Evolutionary conservation across 1,140 invertebrate genomes (phyloP).

Genomic region (Drosophila pseudoananassae): DNA sequence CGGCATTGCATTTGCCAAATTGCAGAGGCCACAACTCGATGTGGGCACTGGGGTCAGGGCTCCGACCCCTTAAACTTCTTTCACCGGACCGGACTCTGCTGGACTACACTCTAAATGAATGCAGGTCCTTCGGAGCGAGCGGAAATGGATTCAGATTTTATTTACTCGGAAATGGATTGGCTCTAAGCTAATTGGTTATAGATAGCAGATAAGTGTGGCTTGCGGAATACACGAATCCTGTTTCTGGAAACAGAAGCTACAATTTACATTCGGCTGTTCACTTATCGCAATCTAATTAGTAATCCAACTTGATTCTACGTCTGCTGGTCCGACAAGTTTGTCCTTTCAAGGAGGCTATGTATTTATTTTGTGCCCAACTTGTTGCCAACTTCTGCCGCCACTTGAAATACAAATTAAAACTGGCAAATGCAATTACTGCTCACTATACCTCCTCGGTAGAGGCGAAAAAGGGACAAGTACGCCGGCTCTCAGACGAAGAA

Average conservation of each 20-base stretch:
- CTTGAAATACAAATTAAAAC: slow-evolving; percentile 73
- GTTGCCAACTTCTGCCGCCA: slow-evolving; percentile 59
- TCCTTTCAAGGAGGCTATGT: slow-evolving; percentile 21
- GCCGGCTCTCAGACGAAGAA: slow-evolving; percentile 8
- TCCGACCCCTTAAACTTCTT: slow-evolving; percentile 17
- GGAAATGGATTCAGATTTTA: slow-evolving; percentile 19
- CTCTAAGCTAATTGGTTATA: slow-evolving; percentile 21
- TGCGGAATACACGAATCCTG: neutral
- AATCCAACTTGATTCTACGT: slow-evolving; percentile 19
- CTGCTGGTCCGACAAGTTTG: slow-evolving; percentile 38
- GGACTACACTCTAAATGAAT: slow-evolving; percentile 14
- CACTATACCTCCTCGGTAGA: slow-evolving; percentile 51
- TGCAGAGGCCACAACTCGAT: slow-evolving; percentile 40
- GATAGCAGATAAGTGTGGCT: neutral
- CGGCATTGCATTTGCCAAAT: slow-evolving; percentile 64
- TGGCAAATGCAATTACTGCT: slow-evolving; percentile 69
- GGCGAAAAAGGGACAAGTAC: slow-evolving; percentile 46
- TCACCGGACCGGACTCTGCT: slow-evolving; percentile 11
- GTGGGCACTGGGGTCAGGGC: slow-evolving; percentile 6
- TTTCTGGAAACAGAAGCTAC: neutral
- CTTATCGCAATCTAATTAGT: slow-evolving; percentile 40
- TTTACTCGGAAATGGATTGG: slow-evolving; percentile 9
- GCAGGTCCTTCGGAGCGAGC: neutral
- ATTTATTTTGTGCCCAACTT: slow-evolving; percentile 48
- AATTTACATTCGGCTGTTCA: slow-evolving; percentile 17